Conservation (phyloP, 2,888 invertebrate genomes). For the Plagiodera versicolora region DNA sequence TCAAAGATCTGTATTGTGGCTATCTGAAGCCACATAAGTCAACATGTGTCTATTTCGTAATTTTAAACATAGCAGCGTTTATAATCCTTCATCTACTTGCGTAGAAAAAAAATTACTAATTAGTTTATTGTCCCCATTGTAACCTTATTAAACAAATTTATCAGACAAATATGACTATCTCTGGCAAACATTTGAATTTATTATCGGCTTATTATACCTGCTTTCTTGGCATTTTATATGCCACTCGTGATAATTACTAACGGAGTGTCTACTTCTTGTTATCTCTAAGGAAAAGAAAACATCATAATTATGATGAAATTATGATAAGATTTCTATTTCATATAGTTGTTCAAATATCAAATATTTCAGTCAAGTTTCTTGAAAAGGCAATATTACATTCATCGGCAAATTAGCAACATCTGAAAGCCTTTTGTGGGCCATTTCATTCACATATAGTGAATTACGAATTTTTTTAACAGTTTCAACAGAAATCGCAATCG, state of each 20-base stretch:
- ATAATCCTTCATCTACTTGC: neutral
- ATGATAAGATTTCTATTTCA: neutral
- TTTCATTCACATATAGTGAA: no score
- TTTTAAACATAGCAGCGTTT: neutral
- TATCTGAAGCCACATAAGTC: neutral
- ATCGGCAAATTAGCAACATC: no score
- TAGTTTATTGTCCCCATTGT: constrained; percentile 41
- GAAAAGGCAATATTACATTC: no score
- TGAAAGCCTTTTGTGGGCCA: no score
- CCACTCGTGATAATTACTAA: constrained; percentile 9
- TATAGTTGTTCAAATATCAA: no score
- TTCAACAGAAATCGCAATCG: no score
- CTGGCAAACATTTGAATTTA: constrained; percentile 38
- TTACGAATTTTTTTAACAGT: no score
- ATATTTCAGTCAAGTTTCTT: no score
- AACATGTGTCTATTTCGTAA: neutral
- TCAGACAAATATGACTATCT: constrained; percentile 40
- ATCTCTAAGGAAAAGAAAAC: neutral
- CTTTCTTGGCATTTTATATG: constrained; percentile 19
- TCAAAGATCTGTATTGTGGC: no score
- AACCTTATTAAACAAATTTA: constrained; percentile 39
- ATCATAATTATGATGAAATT: constrained; percentile 6
- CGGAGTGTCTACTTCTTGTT: constrained; percentile 1
- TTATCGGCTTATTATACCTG: constrained; percentile 16
- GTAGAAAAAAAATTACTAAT: constrained; percentile 26